Conservation (phyloP, 1,140 invertebrate species). For the Drosophila repletoides region DNA sequence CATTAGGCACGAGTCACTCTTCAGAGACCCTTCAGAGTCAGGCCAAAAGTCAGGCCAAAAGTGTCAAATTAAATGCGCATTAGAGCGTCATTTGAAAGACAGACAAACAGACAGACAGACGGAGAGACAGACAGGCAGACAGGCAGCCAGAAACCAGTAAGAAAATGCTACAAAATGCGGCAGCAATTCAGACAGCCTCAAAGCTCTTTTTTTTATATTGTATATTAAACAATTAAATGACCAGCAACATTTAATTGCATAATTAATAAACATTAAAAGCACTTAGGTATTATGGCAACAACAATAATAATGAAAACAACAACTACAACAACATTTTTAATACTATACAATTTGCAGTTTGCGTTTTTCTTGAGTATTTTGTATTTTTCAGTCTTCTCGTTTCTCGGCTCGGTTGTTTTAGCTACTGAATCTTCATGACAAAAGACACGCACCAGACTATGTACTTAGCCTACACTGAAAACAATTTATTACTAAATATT, state of each 20-base stretch:
- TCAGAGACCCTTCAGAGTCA: conserved; percentile 49
- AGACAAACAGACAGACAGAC: conserved; percentile 5
- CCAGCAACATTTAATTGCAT: conserved; percentile 77
- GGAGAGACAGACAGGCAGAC: conserved; percentile 15
- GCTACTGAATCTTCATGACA: conserved; percentile 18
- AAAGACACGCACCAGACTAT: conserved; percentile 29
- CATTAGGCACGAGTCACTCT: conserved; percentile 43
- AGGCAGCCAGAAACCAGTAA: no score
- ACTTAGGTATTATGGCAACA: conserved; percentile 73
- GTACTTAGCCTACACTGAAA: no score
- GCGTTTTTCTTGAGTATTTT: conserved; percentile 30
- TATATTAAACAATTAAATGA: conserved; percentile 74
- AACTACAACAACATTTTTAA: no score
- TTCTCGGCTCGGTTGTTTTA: not conserved
- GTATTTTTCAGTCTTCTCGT: not conserved
- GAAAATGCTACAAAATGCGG: conserved; percentile 27
- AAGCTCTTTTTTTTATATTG: conserved; percentile 23
- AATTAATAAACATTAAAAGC: conserved; percentile 81
- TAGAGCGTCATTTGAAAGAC: conserved; percentile 70
- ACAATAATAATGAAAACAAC: no score
- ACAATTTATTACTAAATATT: no score
- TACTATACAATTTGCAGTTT: conserved; percentile 73
- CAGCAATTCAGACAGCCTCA: conserved; percentile 23
- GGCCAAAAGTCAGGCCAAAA: conserved; percentile 75
- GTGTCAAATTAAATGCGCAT: conserved; percentile 81